Conservation (phyloP, 2,113 vertebrate species). For the Zapornia atra region DNA sequence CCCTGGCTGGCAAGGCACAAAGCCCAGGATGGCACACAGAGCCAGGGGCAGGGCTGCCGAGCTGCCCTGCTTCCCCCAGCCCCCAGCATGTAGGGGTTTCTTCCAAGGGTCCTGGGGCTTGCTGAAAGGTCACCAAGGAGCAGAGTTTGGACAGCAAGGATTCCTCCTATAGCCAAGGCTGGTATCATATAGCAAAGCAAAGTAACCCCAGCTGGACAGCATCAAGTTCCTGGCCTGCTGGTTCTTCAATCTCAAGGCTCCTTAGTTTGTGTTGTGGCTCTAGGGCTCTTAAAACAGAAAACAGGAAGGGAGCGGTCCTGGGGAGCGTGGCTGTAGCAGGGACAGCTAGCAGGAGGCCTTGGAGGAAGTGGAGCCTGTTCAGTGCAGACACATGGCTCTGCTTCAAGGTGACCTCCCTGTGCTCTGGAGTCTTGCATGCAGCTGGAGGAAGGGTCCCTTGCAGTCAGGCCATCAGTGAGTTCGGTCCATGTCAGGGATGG, state of each 20-base stretch:
- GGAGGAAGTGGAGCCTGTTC: background rate
- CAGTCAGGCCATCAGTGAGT: accelerated
- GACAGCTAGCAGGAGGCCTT: background rate
- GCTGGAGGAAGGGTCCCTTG: background rate
- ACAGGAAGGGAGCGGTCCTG: background rate
- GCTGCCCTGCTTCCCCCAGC: background rate
- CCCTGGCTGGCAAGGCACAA: background rate
- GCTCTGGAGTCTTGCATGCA: background rate
- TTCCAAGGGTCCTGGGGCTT: background rate
- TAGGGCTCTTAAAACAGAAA: background rate
- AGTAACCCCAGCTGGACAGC: conserved; percentile 6
- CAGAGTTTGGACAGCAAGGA: background rate
- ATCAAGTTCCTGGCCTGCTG: background rate
- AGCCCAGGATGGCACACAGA: background rate
- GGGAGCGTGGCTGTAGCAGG: background rate
- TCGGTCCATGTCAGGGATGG: background rate
- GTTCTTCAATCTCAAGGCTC: background rate
- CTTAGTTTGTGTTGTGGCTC: background rate
- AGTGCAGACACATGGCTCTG: background rate
- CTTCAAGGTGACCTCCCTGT: background rate
- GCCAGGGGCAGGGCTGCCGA: background rate
- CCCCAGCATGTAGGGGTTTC: accelerated
- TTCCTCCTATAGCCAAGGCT: conserved; percentile 14
- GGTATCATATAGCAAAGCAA: background rate
- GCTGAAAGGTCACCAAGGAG: background rate